Base-by-base conservation (phyloP, 2,888 invertebrate species). In the Escarpia spicata region DNA sequence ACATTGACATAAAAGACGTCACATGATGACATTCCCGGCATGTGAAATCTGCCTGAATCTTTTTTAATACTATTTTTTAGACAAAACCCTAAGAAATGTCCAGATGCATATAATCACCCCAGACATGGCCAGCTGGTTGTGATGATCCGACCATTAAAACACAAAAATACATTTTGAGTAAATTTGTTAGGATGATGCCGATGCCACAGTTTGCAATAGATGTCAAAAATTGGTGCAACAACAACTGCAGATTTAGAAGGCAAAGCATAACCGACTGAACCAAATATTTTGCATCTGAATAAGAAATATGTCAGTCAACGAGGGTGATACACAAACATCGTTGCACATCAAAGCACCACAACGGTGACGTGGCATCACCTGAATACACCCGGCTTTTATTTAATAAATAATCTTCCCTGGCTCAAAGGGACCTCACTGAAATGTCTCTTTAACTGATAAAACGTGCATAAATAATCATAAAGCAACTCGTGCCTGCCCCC, bases 401-500 rank as follows among this genome's bases (percentile, higher is more conserved):
- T 75, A 75, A 75, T 75, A 75, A 75, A 75, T 75, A 75, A 75
- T 75, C 75, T 75, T 52, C 52, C 52, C 4, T 19, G 75, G 75
- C 75, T 75, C 19, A 75, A 75, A 75, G 75, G 75, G 19, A 75
- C 75, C 6, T 26, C 75, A 26, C 26, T 75, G 26, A 75, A 75
- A 75, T 26, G 26, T 75, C 75, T 75, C 26, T 75, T 75, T n/a
- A 75, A 75, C 75, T 75, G 75, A 75, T 75, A 75, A 75, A 75
- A 26, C n/a, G 75, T 75, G 75, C 75, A 75, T 75, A 75, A 75
- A 75, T 75, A 75, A 75, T 26, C 75, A 75, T 75, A 75, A 75
- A 75, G 75, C 75, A 3, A 75, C 75, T 26, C 26, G 26, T 75
- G 75, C 19, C 26, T n/a, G 19, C 75, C 26, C 3, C 19, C n/a